phyloP scores from a whole-genome alignment of 1,140 invertebrate species.

The Nasonia vitripennis region DNA sequence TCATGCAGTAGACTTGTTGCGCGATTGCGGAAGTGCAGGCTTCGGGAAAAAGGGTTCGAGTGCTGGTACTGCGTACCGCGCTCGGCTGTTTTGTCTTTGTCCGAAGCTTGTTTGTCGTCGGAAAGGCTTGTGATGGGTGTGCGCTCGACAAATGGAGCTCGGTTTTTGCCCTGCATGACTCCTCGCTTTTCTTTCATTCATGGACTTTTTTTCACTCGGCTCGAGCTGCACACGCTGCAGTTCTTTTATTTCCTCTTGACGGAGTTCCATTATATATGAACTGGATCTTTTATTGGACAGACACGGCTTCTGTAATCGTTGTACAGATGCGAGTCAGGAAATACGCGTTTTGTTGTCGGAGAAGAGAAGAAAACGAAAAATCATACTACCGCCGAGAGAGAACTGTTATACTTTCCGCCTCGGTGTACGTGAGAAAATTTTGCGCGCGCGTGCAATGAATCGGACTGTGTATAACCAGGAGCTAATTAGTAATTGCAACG shows the following conservation, averaged over 20 bases:
- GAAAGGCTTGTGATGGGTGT: neutral
- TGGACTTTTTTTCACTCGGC: neutral
- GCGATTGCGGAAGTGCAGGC: slow-evolving; percentile 8
- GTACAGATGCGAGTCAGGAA: neutral
- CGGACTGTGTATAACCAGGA: neutral
- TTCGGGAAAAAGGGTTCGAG: slow-evolving; percentile 21
- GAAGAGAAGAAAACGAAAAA: neutral
- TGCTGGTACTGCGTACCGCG: neutral
- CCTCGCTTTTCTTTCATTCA: neutral
- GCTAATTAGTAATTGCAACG: neutral
- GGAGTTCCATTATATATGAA: neutral
- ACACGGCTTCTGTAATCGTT: neutral
- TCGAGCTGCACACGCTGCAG: neutral
- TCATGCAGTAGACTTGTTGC: neutral
- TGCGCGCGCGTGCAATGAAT: neutral
- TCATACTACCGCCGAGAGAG: neutral
- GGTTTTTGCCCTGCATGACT: slow-evolving; percentile 4
- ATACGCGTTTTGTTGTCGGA: neutral
- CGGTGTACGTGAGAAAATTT: neutral
- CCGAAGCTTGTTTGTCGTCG: neutral
- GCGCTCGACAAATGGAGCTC: neutral
- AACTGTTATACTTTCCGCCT: neutral
- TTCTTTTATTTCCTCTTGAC: neutral
- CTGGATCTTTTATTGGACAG: neutral
- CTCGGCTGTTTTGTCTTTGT: neutral